Base-by-base conservation (phyloP, 2,797 vertebrate species). In the Cheirogaleus major region DNA sequence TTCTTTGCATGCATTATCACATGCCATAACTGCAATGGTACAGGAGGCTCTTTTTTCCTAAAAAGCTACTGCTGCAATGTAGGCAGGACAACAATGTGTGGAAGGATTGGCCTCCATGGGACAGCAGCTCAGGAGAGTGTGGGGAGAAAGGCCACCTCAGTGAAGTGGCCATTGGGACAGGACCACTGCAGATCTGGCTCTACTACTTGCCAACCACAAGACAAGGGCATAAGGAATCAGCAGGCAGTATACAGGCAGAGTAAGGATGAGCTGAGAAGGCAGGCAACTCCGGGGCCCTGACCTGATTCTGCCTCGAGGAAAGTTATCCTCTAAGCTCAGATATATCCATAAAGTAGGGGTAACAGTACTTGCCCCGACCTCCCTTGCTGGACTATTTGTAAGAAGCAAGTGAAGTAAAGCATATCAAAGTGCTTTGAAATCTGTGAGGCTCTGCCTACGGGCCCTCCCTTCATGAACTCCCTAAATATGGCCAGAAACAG, bases 401-500 rank as follows among this genome's bases (percentile, higher is more conserved):
- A 45, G 23, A 38, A 84, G 6, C 57, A 23, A 67, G 67, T 13
- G 43, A 41, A 25, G 50, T 1, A 48, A 86, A 91, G 65, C 23
- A 25, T 0, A 43, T 22, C 14, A 30, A 18, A 13, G 25, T 27
- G 13, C 50, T 82, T 10, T 23, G n/a, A 38, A 50, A 30, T 3
- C 25, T 18, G 15, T 2, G 11, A 48, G 17, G 27, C 43, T 67
- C 82, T 55, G 65, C 73, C 41, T 1, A 10, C 5, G 12, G 57
- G 5, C 45, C 57, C 38, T 48, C 22, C 65, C 41, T 61, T 41
- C 32, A 12, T 43, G 32, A 67, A 50, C 23, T 38, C 18, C 69
- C 59, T 5, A 17, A 1, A 4, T 0, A 2, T 0, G n/a, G 18
- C 23, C 27, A 0, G 69, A 38, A 30, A 8, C 1, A 10, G 32